Evolutionary conservation across 2,888 invertebrate species (phyloP).

Genomic region (Pachydiplax longipennis): DNA sequence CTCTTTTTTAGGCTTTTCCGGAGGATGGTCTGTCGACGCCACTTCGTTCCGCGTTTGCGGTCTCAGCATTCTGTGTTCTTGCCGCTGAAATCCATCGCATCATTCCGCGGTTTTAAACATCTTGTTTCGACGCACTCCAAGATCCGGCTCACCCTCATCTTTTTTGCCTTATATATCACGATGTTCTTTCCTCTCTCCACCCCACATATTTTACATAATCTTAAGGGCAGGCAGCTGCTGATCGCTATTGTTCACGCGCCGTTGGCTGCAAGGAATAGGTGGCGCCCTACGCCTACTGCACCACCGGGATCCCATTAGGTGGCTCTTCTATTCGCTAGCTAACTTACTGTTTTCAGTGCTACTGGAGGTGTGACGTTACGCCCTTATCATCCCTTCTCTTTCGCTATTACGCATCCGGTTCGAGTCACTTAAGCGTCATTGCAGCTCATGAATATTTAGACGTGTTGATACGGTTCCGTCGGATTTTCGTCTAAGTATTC

Average conservation of each 20-base stretch:
- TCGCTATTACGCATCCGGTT: neutral
- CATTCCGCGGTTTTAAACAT: neutral
- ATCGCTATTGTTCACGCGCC: neutral
- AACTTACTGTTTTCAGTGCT: neutral
- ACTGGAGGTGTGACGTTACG: neutral
- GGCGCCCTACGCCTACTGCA: neutral
- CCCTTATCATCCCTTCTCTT: neutral
- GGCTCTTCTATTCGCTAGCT: neutral
- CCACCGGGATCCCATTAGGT: neutral
- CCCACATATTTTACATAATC: slow-evolving; percentile 19
- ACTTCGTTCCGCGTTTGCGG: neutral
- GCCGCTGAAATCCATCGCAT: neutral
- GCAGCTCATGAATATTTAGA: neutral
- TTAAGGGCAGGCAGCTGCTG: slow-evolving; percentile 14
- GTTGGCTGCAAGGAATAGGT: neutral
- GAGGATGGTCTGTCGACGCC: neutral
- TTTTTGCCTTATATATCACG: neutral
- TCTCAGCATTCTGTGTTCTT: neutral
- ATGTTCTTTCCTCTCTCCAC: neutral
- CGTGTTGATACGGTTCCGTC: neutral
- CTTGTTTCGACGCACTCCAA: neutral
- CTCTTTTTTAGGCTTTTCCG: neutral
- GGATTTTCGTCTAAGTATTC: neutral
- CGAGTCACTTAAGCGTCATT: neutral
- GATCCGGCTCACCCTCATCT: neutral